These are phyloP conservation scores for Papilio protenor DNA, from an alignment of 2,888 invertebrate genomes.

Conservation along the genomic window DNA sequence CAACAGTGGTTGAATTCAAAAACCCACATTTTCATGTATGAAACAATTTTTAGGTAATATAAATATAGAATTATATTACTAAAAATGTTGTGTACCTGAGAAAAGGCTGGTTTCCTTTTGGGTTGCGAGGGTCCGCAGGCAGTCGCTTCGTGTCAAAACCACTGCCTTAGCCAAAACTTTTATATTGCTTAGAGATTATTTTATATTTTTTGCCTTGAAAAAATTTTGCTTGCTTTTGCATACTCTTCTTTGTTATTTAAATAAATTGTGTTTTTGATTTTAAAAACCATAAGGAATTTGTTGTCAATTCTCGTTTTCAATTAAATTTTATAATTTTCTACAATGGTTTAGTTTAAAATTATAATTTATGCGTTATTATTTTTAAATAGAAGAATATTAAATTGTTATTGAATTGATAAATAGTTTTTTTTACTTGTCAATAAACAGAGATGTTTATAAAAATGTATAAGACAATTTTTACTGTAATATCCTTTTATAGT, in stretches of 20 bases:
- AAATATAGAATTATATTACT: neutral
- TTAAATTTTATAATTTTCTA: neutral
- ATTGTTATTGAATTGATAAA: slow-evolving; percentile 6
- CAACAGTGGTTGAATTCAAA: neutral
- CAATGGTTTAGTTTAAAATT: neutral
- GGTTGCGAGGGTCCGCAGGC: slow-evolving; percentile 29
- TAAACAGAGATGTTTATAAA: neutral
- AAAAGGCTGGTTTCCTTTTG: slow-evolving; percentile 29
- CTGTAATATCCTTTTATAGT: neutral
- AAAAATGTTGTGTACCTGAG: slow-evolving; percentile 31
- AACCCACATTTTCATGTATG: slow-evolving; percentile 11
- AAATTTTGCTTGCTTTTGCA: slow-evolving; percentile 5
- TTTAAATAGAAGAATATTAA: neutral
- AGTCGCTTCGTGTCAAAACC: slow-evolving; percentile 31
- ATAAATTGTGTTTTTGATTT: neutral
- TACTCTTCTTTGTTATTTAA: neutral
- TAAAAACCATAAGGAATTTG: neutral
- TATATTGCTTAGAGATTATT: neutral
- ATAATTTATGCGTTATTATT: slow-evolving; percentile 1
- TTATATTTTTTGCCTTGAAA: neutral
- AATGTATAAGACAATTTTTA: neutral
- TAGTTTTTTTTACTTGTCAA: neutral
- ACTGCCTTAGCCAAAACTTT: slow-evolving; percentile 25
- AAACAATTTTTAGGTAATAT: neutral
- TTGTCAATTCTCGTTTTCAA: too few relatives aligned